Base-by-base conservation (phyloP, 2,888 invertebrate genomes). In the Metacarcinus magister region DNA sequence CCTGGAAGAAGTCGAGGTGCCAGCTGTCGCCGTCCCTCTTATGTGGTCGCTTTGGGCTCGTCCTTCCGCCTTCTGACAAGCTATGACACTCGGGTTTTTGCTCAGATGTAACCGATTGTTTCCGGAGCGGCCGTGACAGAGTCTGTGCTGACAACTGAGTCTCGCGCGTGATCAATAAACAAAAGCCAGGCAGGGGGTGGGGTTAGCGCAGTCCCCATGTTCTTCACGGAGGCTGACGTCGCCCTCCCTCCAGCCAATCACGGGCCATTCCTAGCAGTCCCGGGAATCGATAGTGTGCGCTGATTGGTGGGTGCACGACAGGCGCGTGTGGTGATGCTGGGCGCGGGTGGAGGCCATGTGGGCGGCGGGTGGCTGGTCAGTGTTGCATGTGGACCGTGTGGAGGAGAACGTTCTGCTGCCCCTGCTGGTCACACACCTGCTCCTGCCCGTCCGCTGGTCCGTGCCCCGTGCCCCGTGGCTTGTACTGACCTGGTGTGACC, bases 131-230 rank as follows among this genome's bases (percentile, higher is more conserved):
- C 39, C 32, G 13, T 44, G 54, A 19, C 46, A 54, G 48, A 54
- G 48, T 39, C 46, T 19, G 54, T 48, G 94, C 54, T 89, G 87
- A 87, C 89, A 94, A 46, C 89, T 89, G 46, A 46, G 89, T 46
- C 87, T 39, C 94, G 94, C 89, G 89, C 90, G 87, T 93, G 95
- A 95, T 95, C 95, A 95, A 95, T 95, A 95, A 95, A 95, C 95
- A 95, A 93, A 95, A 93, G n/a, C 32, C 75, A 87, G 82, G 92
- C 75, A 48, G 95, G 60, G 91, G 95, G 95, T 75, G 95, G 95
- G 91, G 95, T 95, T 95, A 95, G 95, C 95, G 95, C 95, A 95
- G 95, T 93, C 75, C 95, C 95, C 95, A 93, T 67, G 92, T 95
- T 82, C 92, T 82, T 82, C 89, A 8, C 60, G 75, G 46, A 28